Base-by-base conservation (phyloP, 2,888 invertebrate genomes). In the Drosophila colorata region DNA sequence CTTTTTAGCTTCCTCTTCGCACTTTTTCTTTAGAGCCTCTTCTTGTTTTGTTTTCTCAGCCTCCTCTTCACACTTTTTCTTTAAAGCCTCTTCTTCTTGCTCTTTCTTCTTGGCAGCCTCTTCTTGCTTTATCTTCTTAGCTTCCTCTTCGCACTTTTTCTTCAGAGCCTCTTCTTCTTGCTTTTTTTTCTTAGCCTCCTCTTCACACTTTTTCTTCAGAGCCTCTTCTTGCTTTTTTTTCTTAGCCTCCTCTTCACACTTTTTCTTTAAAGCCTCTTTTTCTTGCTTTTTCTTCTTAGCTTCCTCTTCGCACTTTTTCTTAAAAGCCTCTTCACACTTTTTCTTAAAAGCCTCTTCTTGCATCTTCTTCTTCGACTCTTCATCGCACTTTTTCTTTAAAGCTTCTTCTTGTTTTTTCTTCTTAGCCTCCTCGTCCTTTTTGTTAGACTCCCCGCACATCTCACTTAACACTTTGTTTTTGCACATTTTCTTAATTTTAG, bases 401-500 rank as follows among this genome's bases (percentile, higher is more conserved):
- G 37, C 37, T 14, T 2, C 14, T 7, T 37, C 14, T 37, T 2
- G 7, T 1, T 6, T 2, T 9, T 38, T 38, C 14, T 38, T 4
- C 6, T 38, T 9, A 4, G 11, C 3, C 2, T 16, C 2, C 14
- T 41, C 41, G 13, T 38, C 16, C 4, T 9, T 3, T 38, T 7
- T 33, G 1, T 5, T 16, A 2, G 11, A 5, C 20, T 23, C 13
- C 8, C 13, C n/a, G 6, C 47, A 37, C 25, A 56, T 46, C n/a
- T 46, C 9, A 3, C 6, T 46, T 6, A 56, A n/a, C 1, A 56
- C 35, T 18, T 46, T 37, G 9, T 25, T 6, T 37, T 13, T 56
- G 25, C 46, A 56, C 9, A 25, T n/a, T 6, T 11, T 13, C 4
- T 56, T 46, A n/a, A 56, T 56, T 6, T 46, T 20, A 2, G 6